Base-by-base conservation (phyloP, 2,888 invertebrate species). In the Laspeyria flexula region DNA sequence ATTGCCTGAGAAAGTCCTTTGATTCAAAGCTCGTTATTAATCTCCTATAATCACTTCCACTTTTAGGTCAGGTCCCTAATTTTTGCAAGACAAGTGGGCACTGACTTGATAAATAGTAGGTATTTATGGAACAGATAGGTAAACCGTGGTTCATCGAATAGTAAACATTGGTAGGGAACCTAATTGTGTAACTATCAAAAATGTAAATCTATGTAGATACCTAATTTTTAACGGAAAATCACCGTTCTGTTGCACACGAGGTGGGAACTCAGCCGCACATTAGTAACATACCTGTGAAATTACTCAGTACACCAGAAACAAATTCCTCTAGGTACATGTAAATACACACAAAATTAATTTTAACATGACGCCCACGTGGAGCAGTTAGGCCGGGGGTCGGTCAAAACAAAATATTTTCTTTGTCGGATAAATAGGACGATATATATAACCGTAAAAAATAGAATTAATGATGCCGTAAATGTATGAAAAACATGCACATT, bases 251-350 rank as follows among this genome's bases (percentile, higher is more conserved):
- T 71, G 74, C 74, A 67, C 71, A 76, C 71, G 68, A 62, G 56
- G 66, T 60, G 65, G 37, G 60, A 65, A 65, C 68, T 67, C 61
- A 53, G 71, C 60, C 64, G 59, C 65, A 52, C 52, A 54, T n/a
- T n/a, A n/a, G n/a, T 72, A 55, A 71, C 73, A 88, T 88, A 78
- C 79, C 78, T 82, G 45, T 55, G 65, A 66, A 81, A 71, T 88
- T 87, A 86, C 83, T 88, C 88, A 88, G 77, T 79, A 73, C 51
- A 81, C 83, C 89, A 87, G 86, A 87, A 75, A 65, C 83, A 60
- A 79, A 88, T 88, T 86, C 86, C 83, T 68, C 52, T 74, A 74
- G 76, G 76, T 75, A 66, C 75, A 76, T 79, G 83, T 80, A 83
- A 81, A 84, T 83, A 86, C 71, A 71, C 70, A 71, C 67, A 55